Conservation (phyloP, 2,888 invertebrate genomes). For the Machimus atricapillus region DNA sequence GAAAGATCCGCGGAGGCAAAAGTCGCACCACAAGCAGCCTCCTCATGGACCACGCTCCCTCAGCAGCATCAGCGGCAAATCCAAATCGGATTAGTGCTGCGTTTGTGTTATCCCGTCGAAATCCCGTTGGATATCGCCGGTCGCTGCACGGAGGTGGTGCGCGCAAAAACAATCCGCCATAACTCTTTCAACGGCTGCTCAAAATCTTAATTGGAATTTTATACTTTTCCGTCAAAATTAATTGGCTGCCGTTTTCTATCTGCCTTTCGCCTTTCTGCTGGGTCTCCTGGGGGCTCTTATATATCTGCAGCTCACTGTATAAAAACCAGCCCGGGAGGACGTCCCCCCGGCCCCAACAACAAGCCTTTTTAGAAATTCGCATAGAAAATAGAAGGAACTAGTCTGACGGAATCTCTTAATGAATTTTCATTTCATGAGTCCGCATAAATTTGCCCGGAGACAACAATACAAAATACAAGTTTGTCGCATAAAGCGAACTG, state of each 20-base stretch:
- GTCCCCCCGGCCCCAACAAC: not conserved
- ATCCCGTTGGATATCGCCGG: not conserved
- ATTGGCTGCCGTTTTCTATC: constrained; percentile 35
- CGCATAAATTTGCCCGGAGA: constrained; percentile 37
- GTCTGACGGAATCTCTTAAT: constrained; percentile 34
- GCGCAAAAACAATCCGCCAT: constrained; percentile 1
- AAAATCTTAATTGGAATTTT: constrained; percentile 41
- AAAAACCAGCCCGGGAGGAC: not conserved
- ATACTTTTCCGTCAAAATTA: constrained; percentile 41
- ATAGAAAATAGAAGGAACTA: constrained; percentile 32
- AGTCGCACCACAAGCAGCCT: not conserved
- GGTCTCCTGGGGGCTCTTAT: not conserved
- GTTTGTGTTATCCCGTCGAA: not conserved
- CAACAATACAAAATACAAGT: constrained; percentile 36
- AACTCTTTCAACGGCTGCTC: constrained; percentile 20
- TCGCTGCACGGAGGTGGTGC: not conserved
- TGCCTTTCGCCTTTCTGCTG: not conserved
- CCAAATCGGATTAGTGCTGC: not conserved
- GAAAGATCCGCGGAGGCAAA: not conserved
- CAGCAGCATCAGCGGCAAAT: not conserved
- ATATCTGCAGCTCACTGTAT: not conserved
- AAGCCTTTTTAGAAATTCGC: constrained; percentile 27
- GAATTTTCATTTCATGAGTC: constrained; percentile 41
- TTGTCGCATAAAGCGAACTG: constrained; percentile 41
- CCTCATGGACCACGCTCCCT: not conserved